phyloP scores from a whole-genome alignment of 2,888 invertebrate genomes.

The Thecophora atra region DNA sequence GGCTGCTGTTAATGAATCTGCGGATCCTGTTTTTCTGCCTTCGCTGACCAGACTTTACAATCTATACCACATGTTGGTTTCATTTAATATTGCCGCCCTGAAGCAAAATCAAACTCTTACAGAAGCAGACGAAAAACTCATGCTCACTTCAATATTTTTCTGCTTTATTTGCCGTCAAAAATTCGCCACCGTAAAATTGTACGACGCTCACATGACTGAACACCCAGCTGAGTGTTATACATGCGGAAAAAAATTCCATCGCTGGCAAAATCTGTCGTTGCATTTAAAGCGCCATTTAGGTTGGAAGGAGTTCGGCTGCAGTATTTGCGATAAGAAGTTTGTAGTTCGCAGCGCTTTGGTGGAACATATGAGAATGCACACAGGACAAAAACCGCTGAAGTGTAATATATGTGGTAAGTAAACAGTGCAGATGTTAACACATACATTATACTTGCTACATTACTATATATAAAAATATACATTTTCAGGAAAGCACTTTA shows the following conservation, averaged over 20 bases:
- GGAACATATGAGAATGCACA: slow-evolving; percentile 85
- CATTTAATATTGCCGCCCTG: slow-evolving; percentile 62
- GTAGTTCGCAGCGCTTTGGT: slow-evolving; percentile 82
- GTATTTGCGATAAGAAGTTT: slow-evolving; percentile 83
- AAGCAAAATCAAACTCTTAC: slow-evolving; percentile 60
- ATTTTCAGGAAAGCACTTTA: slow-evolving; percentile 73
- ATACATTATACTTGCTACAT: not conserved
- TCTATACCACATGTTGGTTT: slow-evolving; percentile 63
- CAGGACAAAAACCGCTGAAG: slow-evolving; percentile 81
- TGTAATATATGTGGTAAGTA: slow-evolving; percentile 77
- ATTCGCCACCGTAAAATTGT: slow-evolving; percentile 75
- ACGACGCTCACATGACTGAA: slow-evolving; percentile 77
- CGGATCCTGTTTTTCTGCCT: slow-evolving; percentile 39
- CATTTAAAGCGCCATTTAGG: slow-evolving; percentile 84
- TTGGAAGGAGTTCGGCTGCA: slow-evolving; percentile 77
- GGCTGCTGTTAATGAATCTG: slow-evolving; percentile 45
- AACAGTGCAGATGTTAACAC: not conserved
- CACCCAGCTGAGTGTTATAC: slow-evolving; percentile 86
- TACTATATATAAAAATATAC: not conserved
- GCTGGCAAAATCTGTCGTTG: slow-evolving; percentile 77
- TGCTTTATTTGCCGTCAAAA: slow-evolving; percentile 75
- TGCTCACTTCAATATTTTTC: slow-evolving; percentile 62
- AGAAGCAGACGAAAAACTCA: slow-evolving; percentile 59
- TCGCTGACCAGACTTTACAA: slow-evolving; percentile 59
- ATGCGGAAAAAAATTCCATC: slow-evolving; percentile 82